Evolutionary conservation across 2,888 invertebrate species (phyloP), one percentile per base, ranked within the genome.

Genomic region (Torymus aiolomorphi): DNA sequence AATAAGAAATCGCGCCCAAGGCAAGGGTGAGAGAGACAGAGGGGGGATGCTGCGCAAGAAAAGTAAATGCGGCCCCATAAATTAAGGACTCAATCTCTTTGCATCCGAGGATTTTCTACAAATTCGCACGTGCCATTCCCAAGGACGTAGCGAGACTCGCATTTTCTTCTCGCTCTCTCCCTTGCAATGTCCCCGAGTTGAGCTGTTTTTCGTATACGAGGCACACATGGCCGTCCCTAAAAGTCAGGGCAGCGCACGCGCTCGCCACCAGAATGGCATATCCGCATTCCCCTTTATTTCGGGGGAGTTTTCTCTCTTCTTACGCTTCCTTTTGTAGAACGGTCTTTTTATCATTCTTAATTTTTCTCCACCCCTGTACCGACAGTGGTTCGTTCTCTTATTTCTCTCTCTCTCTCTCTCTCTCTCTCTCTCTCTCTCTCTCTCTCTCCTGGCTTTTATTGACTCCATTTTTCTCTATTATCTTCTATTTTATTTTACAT

Each of bases 1-100:
- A 79, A 79, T 79, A 63, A 74, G 73, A 59, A 70, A 63, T 56
- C 74, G 18, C 42, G 20, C 20, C 13, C 42, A 42, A 42, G 20
- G 31, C 5, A 13, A 12, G n/a, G 1, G 24, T 1, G 2, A 31
- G 57, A 49, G 31, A 11, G 24, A 18, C n/a, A n/a, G n/a, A 8
- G 5, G 14, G 54, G 24, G 24, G 51, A 63, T 51, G 73, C 63
- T 20, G 56, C 31, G 69, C 16, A 54, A 57, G 57, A 49, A 63
- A 71, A 71, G 71, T 66, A 78, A 78, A 78, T 79, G 78, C 18
- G 14, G 14, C 54, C 14, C 62, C 72, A 66, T 80, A 76, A 76
- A 80, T 80, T 80, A 76, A 80, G 49, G 72, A 76, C 71, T 80
- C 76, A 80, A 80, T 80, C 71, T 76, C 80, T 80, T 80, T 76